A percentile compares a stretch with the other conserved stretches of the same genome.
Evolutionary conservation across 30 jellyfish, hydroid and myxozoan genomes (phyloP).

Genomic region (Morbakka virulenta): DNA sequence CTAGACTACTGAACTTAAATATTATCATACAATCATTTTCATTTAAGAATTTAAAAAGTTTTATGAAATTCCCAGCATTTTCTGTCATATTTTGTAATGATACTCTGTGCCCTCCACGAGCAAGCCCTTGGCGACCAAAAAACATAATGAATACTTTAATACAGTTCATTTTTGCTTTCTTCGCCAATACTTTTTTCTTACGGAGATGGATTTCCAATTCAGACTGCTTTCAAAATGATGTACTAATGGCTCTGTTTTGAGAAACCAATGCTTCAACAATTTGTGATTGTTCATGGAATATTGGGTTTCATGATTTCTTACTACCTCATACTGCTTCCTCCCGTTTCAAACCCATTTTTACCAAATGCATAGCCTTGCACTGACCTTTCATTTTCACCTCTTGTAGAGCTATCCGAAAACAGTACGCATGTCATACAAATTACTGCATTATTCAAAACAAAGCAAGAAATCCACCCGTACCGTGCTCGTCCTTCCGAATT

Average conservation of each 20-base stretch:
- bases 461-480: slow-evolving; percentile 15
- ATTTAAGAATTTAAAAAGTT: slow-evolving; percentile 5
- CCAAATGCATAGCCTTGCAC: slow-evolving; percentile 18
- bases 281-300: background rate
- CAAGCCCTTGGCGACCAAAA: slow-evolving; percentile 43
- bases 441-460: slow-evolving; percentile 9
- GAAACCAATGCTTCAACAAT: slow-evolving; percentile 24
- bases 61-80: slow-evolving; percentile 23
- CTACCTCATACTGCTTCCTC: slow-evolving; percentile 28
- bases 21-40: too few relatives aligned
- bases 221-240: background rate
- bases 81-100: background rate
- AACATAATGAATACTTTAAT: background rate
- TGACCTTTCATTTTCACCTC: slow-evolving; percentile 19
- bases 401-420: slow-evolving; percentile 17
- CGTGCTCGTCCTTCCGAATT: background rate
- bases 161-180: slow-evolving; percentile 13
- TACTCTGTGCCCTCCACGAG: slow-evolving; percentile 27
- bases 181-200: background rate
- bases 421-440: slow-evolving; percentile 28
- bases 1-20: too few relatives aligned
- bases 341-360: slow-evolving; percentile 12
- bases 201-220: slow-evolving; percentile 3
- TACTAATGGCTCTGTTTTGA: slow-evolving; percentile 4
- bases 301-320: slow-evolving; percentile 27